Base-by-base conservation (phyloP, 2,113 vertebrate genomes). In the Sebastes schlegelii region DNA sequence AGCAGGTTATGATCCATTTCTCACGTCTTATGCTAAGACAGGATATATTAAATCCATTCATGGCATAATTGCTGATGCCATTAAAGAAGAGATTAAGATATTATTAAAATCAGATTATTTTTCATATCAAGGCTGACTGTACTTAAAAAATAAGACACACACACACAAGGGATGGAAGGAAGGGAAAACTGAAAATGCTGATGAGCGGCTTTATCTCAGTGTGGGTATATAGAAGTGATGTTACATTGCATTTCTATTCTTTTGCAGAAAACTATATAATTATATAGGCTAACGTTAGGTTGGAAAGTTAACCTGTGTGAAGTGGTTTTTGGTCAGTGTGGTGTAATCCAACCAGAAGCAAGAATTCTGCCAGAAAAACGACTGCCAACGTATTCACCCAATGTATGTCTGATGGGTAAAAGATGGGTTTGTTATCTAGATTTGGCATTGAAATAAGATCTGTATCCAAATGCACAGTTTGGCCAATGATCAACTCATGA, bases 21-120 rank as follows among this genome's bases (percentile, higher is more conserved):
- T 86, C 78, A 80, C 62, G 72, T 83, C 61, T 80, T 68, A 74
- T 74, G 72, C 74, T 46, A 74, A 86, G 77, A 86, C 69, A 71
- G 90, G 85, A 91, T 90, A 78, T 77, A 90, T 66, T 80, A 85
- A 94, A 94, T 91, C 80, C 80, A 90, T 88, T 90, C 87, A 84
- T 58, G 45, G 46, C 61, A 84, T 87, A 89, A 90, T 89, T 86
- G 82, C 84, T 91, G 77, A 93, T 92, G 83, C 62, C 67, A 86
- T 88, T 89, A 91, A 80, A 82, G 65, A 88, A 57, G 72, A 89
- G 91, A 91, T 93, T 92, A 88, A 79, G 75, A 90, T 77, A 79
- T 87, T 82, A 85, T 88, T 80, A 67, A 92, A 79, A 90, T 83
- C 55, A 19, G 87, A 93, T 92, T 91, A 85, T 90, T 87, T 80